Percentiles rank a stretch among this genome's conserved stretches.
Evolutionary conservation across 2,888 invertebrate species (phyloP).

Genomic region (Habroteleia sp.): DNA sequence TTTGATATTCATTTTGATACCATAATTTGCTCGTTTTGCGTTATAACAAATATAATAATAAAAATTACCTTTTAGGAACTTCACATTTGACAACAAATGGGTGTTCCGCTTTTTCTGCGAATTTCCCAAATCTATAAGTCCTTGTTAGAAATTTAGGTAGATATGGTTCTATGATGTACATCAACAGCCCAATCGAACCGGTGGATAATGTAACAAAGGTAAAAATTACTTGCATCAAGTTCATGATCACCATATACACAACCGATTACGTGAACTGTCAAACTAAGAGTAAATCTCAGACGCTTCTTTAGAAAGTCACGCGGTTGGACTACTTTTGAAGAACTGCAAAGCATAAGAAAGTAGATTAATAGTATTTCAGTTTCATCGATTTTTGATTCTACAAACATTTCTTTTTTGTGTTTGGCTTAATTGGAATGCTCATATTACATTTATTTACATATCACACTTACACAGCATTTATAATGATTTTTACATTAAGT

Average conservation of each 20-base stretch:
- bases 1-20: too few species aligned
- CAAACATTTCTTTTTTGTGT: too few species aligned
- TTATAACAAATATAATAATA: neutral
- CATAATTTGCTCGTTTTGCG: too few species aligned
- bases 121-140: constrained; percentile 88
- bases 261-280: constrained; percentile 23
- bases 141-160: constrained; percentile 86
- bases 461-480: too few species aligned
- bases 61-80: constrained; percentile 86
- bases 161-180: constrained; percentile 86
- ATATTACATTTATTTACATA: too few species aligned
- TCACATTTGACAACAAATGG: constrained; percentile 82
- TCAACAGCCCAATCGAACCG: constrained; percentile 84
- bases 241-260: constrained; percentile 60
- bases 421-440: too few species aligned
- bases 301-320: constrained; percentile 53
- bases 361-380: neutral
- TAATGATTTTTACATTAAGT: too few species aligned
- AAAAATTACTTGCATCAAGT: constrained; percentile 73
- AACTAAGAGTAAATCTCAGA: constrained; percentile 7
- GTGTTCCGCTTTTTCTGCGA: constrained; percentile 83
- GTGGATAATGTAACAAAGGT: constrained; percentile 69
- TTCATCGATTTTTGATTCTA: too few species aligned
- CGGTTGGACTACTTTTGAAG: constrained; percentile 40
- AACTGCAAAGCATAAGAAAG: constrained; percentile 23